Evolutionary conservation across 2,888 invertebrate genomes (phyloP).

Genomic region (Notodonta ziczac): DNA sequence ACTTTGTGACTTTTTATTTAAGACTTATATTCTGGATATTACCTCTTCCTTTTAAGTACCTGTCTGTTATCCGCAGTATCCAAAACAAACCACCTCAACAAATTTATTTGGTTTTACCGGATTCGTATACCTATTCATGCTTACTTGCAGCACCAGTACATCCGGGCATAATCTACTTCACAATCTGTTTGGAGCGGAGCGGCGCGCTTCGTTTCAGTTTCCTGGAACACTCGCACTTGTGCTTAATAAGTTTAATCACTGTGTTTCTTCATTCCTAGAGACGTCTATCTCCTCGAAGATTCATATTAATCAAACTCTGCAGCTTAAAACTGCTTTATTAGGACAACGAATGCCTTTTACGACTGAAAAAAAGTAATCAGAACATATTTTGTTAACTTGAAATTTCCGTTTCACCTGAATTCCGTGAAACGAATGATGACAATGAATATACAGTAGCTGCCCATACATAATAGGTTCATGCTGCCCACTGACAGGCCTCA

Average conservation of each 20-base stretch:
- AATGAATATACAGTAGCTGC: too few relatives aligned
- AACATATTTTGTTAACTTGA: not conserved
- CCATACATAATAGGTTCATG: too few relatives aligned
- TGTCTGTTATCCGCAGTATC: too few relatives aligned
- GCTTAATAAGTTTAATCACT: constrained; percentile 4
- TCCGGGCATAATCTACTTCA: not conserved
- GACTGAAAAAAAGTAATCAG: not conserved
- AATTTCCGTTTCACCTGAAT: constrained; percentile 1
- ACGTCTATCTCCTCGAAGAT: not conserved
- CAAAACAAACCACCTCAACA: not conserved
- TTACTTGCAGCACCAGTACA: not conserved
- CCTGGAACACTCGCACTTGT: not conserved
- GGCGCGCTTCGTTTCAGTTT: not conserved
- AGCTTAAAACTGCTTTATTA: not conserved
- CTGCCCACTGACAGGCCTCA: not conserved
- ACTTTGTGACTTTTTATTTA: too few relatives aligned
- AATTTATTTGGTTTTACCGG: not conserved
- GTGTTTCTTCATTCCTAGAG: not conserved
- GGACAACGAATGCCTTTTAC: not conserved
- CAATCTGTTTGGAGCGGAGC: not conserved
- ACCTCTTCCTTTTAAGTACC: too few relatives aligned
- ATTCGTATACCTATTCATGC: not conserved
- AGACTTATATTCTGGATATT: too few relatives aligned
- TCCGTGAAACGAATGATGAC: not conserved
- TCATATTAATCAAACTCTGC: not conserved